phyloP scores from a whole-genome alignment of 1,140 invertebrate genomes.

The Heliconius himera region DNA sequence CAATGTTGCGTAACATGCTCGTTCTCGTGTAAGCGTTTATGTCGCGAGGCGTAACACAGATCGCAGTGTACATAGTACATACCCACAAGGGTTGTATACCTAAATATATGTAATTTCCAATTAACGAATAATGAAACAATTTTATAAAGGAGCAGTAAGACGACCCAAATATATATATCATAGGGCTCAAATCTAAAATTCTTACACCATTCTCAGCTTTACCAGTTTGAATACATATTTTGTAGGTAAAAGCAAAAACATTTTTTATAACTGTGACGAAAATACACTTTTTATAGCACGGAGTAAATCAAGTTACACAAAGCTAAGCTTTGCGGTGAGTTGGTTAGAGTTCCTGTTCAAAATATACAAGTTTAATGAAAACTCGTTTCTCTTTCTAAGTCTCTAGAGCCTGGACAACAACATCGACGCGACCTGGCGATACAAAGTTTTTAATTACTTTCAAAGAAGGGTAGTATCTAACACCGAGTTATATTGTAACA shows the following conservation, averaged over 20 bases:
- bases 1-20: not conserved
- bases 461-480: not conserved
- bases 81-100: not conserved
- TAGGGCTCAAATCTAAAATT: not conserved
- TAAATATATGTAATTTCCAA: not conserved
- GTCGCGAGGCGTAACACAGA: not conserved
- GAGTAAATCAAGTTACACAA: not conserved
- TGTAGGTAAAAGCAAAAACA: not conserved
- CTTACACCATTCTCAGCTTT: no score
- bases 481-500: not conserved
- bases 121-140: not conserved
- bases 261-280: not conserved
- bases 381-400: conserved; percentile 19
- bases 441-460: conserved; percentile 28
- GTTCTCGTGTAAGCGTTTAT: conserved; percentile 6
- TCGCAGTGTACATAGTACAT: not conserved
- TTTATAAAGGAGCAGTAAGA: no score
- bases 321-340: not conserved
- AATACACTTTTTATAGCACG: not conserved
- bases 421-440: conserved; percentile 6
- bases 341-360: conserved; percentile 17
- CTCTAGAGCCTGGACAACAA: not conserved
- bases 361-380: conserved; percentile 28
- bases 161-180: not conserved
- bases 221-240: no score